These are phyloP conservation scores for Dendronephthya gigantea DNA, from an alignment of 64 coral and sea anemone species.

Conservation along the genomic window DNA sequence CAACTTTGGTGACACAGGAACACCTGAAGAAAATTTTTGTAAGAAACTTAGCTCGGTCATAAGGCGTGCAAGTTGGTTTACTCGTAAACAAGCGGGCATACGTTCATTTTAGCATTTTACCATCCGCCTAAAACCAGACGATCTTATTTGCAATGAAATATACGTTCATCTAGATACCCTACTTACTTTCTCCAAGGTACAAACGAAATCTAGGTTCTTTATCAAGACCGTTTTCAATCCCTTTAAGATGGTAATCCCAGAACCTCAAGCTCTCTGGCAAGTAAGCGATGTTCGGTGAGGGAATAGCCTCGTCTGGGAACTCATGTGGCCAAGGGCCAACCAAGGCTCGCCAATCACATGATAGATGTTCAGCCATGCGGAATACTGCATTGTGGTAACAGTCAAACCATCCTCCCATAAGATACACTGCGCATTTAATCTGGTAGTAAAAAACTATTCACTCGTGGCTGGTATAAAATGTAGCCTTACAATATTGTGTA, in stretches of 20 bases:
- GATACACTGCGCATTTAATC: conserved; percentile 40
- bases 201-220: conserved; percentile 44
- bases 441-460: background rate
- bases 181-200: conserved; percentile 56
- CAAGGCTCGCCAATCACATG: conserved; percentile 37
- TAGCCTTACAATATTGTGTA: too few relatives aligned
- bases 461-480: too few relatives aligned
- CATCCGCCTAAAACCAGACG: too few relatives aligned
- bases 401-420: conserved; percentile 63
- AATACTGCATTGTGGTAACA: conserved; percentile 53
- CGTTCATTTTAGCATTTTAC: too few relatives aligned
- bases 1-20: conserved; percentile 27
- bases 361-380: conserved; percentile 58
- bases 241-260: conserved; percentile 67
- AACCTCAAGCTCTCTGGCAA: conserved; percentile 41
- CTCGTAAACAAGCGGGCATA: too few relatives aligned
- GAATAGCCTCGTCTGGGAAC: conserved; percentile 32
- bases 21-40: conserved; percentile 25
- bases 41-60: background rate
- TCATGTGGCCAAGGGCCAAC: conserved; percentile 66
- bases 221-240: conserved; percentile 42
- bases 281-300: conserved; percentile 53
- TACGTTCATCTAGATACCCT: too few relatives aligned
- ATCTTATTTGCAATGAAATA: too few relatives aligned
- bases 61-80: background rate